Conservation (phyloP, 2,888 invertebrate species). For the Candidula unifasciata region DNA sequence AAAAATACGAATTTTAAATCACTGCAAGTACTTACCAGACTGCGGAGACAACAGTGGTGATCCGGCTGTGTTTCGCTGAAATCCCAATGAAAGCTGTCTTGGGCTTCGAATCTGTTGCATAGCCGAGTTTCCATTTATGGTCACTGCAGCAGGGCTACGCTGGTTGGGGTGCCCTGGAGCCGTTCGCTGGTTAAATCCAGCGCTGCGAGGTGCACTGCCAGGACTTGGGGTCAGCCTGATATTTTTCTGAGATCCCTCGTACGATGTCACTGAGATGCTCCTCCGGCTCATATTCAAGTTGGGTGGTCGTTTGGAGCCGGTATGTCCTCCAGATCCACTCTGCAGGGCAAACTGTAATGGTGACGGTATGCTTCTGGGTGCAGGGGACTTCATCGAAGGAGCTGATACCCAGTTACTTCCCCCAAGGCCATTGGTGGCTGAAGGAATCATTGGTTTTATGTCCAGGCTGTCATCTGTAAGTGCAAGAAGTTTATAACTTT, state of each 20-base stretch:
- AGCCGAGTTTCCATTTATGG: background rate
- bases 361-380: slow-evolving; percentile 28
- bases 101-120: slow-evolving; percentile 47
- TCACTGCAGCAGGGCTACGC: slow-evolving; percentile 61
- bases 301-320: slow-evolving; percentile 33
- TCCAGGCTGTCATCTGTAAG: slow-evolving; percentile 31
- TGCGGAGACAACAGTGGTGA: slow-evolving; percentile 57
- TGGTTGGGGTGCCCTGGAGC: slow-evolving; percentile 53
- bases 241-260: slow-evolving; percentile 64
- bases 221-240: slow-evolving; percentile 63
- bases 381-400: slow-evolving; percentile 35
- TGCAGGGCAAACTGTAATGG: slow-evolving; percentile 50
- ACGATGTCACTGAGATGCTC: slow-evolving; percentile 58
- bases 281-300: slow-evolving; percentile 46
- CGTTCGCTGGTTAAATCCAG: slow-evolving; percentile 57
- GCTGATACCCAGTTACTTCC: slow-evolving; percentile 30
- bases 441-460: slow-evolving; percentile 35
- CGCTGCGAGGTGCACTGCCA: slow-evolving; percentile 55
- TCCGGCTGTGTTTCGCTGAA: slow-evolving; percentile 51
- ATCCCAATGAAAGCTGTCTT: slow-evolving; percentile 50
- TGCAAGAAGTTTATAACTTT: too few relatives aligned
- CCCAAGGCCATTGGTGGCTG: background rate
- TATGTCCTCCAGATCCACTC: slow-evolving; percentile 3
- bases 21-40: slow-evolving; percentile 41
- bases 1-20: too few relatives aligned